A percentile compares a stretch with the other conserved stretches of the same genome.
These are phyloP conservation scores for Pomacea canaliculata DNA, from an alignment of 2,888 invertebrate genomes.

Conservation along the genomic window DNA sequence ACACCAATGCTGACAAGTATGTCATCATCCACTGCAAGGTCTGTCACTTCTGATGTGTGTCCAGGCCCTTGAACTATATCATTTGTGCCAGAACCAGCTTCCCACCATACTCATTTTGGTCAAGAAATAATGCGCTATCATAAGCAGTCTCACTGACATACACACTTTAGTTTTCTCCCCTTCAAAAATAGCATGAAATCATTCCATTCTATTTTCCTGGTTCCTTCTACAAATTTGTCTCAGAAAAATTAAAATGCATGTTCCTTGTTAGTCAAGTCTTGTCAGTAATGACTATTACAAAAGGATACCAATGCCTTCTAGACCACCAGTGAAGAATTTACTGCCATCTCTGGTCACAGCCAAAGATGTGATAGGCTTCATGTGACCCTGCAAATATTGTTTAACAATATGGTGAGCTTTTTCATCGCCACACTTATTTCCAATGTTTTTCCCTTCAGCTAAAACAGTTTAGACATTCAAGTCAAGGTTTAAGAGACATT, in stretches of 20 bases:
- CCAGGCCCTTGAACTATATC: constrained; percentile 74
- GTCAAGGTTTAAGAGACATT: too few species aligned
- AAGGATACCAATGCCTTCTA: constrained; percentile 85
- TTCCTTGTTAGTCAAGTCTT: too few species aligned
- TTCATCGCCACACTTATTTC: background rate
- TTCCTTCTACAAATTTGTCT: too few species aligned
- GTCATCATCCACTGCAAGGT: constrained; percentile 79
- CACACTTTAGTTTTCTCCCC: too few species aligned
- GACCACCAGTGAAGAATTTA: constrained; percentile 91
- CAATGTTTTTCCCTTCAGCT: too few species aligned
- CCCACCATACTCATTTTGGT: constrained; percentile 68
- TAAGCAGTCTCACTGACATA: too few species aligned
- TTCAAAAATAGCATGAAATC: too few species aligned
- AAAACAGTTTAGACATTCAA: too few species aligned
- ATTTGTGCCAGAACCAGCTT: constrained; percentile 78
- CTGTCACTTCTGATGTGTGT: constrained; percentile 96
- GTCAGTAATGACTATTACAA: background rate
- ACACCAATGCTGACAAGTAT: constrained; percentile 90
- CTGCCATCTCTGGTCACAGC: constrained; percentile 77
- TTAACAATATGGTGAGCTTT: background rate
- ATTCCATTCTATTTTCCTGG: too few species aligned
- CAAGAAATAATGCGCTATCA: constrained; percentile 31
- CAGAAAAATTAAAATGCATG: too few species aligned
- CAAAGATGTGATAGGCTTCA: constrained; percentile 95
- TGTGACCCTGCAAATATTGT: constrained; percentile 81